A percentile compares a stretch with the other conserved stretches of the same genome.
Conservation (phyloP, 2,797 vertebrate genomes). For the Antrozous pallidus region DNA sequence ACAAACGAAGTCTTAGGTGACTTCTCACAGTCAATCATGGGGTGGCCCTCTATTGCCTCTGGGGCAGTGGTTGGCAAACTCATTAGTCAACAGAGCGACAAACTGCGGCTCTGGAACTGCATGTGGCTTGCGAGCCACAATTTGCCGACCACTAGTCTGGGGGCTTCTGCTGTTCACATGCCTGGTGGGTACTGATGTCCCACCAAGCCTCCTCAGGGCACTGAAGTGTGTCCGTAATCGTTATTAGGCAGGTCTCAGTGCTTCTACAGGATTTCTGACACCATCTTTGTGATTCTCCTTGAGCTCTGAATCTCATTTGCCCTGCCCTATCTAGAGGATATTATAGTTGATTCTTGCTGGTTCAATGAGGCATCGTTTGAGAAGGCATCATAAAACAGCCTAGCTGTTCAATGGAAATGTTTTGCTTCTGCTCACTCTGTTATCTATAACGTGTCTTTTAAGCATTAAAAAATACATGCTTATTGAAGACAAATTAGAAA, state of each 20-base stretch:
- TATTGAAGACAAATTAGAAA: slow-evolving; percentile 26
- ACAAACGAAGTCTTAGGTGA: too few relatives aligned
- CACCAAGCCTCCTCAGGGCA: not conserved
- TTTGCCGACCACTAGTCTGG: not conserved
- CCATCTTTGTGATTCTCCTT: not conserved
- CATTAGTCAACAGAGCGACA: too few relatives aligned
- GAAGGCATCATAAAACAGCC: not conserved
- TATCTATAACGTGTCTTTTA: not conserved
- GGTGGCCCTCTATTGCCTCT: too few relatives aligned
- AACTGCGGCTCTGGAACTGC: too few relatives aligned
- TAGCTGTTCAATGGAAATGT: not conserved
- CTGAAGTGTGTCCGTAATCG: not conserved
- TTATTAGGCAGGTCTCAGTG: not conserved
- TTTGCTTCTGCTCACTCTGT: slow-evolving; percentile 13
- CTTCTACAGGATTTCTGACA: not conserved
- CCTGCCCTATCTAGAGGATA: not conserved
- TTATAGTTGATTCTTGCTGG: not conserved
- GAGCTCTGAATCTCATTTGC: not conserved
- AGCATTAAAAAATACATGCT: not conserved
- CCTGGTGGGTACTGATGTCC: not conserved
- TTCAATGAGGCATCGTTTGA: not conserved
- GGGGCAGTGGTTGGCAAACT: too few relatives aligned
- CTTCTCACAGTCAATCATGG: too few relatives aligned
- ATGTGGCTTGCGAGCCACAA: too few relatives aligned
- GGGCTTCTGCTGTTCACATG: not conserved